phyloP scores from a whole-genome alignment of 1,140 invertebrate species.

The Bombus consobrinus region DNA sequence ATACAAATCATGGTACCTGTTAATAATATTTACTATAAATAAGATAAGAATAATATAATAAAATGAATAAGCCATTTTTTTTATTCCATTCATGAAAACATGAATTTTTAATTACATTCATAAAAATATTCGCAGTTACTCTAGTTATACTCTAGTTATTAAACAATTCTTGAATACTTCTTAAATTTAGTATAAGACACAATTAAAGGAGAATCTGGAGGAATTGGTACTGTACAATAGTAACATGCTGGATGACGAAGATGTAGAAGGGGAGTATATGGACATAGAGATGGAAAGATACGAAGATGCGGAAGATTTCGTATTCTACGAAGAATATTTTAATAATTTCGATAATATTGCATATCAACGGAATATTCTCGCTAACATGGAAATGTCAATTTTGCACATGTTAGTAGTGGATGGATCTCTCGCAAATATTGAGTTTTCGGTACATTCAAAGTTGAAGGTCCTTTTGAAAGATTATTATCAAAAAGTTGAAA shows the following conservation, averaged over 20 bases:
- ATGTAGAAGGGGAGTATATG: neutral
- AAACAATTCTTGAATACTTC: neutral
- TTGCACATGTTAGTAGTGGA: neutral
- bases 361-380: neutral
- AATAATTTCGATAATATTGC: neutral
- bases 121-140: neutral
- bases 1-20: neutral
- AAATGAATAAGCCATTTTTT: neutral
- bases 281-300: neutral
- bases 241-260: neutral
- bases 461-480: neutral
- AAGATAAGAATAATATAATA: neutral
- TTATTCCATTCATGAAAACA: too few relatives aligned
- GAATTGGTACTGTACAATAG: neutral
- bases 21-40: neutral
- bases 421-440: neutral
- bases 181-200: neutral
- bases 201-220: neutral
- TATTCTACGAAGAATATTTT: neutral
- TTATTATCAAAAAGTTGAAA: neutral
- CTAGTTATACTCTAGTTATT: neutral
- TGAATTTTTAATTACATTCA: neutral
- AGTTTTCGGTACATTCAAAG: neutral
- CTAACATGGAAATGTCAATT: conserved; percentile 2
- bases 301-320: neutral